Evolutionary conservation across 2,797 vertebrate species (phyloP), one percentile per base, ranked within the genome.

Genomic region (Pangasius macronema): DNA sequence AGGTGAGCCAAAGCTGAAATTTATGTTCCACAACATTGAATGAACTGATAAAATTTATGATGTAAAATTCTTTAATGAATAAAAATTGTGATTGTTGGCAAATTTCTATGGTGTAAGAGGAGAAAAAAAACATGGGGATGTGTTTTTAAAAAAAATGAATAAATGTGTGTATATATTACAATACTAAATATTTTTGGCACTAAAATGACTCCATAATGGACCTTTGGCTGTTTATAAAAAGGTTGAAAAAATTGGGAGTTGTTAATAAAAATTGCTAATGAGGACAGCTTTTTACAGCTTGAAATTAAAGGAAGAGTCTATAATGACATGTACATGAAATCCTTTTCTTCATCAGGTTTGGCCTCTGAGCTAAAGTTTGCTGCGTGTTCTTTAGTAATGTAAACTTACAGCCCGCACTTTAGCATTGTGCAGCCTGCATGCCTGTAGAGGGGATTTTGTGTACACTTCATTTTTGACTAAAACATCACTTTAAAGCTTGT

Each of bases 191-290:
- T 36, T 8, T 83, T 83, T 83, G 82, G 63, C 46, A 83, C 82
- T 83, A 24, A 83, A 70, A 83, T 83, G 30, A 83, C 42, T 83
- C 82, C 65, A 83, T 83, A 83, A 51, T 68, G 46, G 20, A 83
- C 63, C 20, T 36, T 22, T 36, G 2, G 5, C 33, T 80, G 16
- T 27, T 59, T 79, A 5, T 36, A 57, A 59, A 80, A 24, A 36
- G 33, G 39, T 24, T 5, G 33, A 39, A 59, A 39, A 79, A 55
- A 36, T 36, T 55, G n/a, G 30, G 16, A 22, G n/a, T 10, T 59
- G 20, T 36, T 57, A 33, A 55, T 79, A 59, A 27, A 63, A 36
- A 36, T 68, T 83, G 42, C 46, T 33, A 14, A 63, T 46, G 57
- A 61, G 36, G 57, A 59, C 8, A 20, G 46, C 11, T 6, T 72